phyloP scores from a whole-genome alignment of 2,888 invertebrate genomes.

The Phortica magna region DNA sequence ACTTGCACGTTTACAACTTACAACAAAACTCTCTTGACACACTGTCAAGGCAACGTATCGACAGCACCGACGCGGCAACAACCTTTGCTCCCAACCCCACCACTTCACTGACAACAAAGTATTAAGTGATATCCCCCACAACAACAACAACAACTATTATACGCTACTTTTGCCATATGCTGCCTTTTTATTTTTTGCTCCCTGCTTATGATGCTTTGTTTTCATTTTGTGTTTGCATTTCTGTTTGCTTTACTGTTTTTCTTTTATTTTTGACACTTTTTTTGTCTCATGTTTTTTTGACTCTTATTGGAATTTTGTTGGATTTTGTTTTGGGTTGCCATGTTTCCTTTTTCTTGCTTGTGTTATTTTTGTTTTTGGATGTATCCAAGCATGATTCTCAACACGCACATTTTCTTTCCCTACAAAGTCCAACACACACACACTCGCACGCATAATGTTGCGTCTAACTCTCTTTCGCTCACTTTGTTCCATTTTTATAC shows the following conservation, averaged over 20 bases:
- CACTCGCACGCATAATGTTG: too few relatives aligned
- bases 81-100: background rate
- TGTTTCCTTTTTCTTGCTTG: background rate
- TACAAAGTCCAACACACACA: background rate
- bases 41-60: slow-evolving; percentile 63
- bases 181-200: background rate
- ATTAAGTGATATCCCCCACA: background rate
- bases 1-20: background rate
- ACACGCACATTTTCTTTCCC: background rate
- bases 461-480: background rate
- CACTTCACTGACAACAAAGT: background rate
- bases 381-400: background rate
- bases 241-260: slow-evolving; percentile 24
- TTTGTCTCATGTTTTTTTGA: background rate
- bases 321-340: too few relatives aligned
- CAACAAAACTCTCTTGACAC: slow-evolving; percentile 46
- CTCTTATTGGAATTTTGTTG: background rate
- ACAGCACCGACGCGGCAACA: slow-evolving; percentile 1
- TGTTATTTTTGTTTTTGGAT: slow-evolving; percentile 5
- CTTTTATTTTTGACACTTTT: background rate
- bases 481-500: too few relatives aligned
- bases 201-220: background rate
- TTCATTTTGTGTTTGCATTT: background rate
- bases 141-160: background rate
- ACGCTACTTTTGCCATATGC: slow-evolving; percentile 7